Evolutionary conservation across 2,888 invertebrate genomes (phyloP), one percentile per base, ranked within the genome.

Genomic region (Nemapogon koenigi): DNA sequence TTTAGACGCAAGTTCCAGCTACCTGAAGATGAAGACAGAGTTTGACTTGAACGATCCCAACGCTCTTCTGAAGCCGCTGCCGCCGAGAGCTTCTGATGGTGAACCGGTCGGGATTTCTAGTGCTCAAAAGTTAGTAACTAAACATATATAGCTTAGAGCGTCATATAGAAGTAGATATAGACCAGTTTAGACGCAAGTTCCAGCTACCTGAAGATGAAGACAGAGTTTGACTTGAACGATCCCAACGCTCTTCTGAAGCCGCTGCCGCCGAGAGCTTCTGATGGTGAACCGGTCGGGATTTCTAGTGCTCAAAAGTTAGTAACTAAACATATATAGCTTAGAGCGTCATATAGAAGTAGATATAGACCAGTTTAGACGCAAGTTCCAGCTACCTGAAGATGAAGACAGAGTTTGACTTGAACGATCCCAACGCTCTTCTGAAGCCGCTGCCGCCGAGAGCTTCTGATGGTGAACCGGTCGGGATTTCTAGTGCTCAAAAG

Each of bases 11-110:
- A 76, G 18, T 89, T 86, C 62, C 96, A 96, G 65, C 84, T 86
- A 10, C 83, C 84, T 14, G 86, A 91, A 53, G 85, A 88, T 48
- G 78, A n/a, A 92, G 0, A 82, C 93, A 2, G 96, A 96, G 62
- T 95, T 82, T 58, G 95, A 96, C 66, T 76, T 96, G 16, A 91
- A 94, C 59, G 93, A 95, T 66, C 94, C 94, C 0, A 81, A 91
- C 30, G 81, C 67, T 4, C 67, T 89, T 25, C 90, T 87, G 67
- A 91, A 91, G 55, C 83, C 86, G 32, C 76, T 87, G 37, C 92
- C 93, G 0, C 83, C 86, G 0, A 59, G 88, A 2, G 79, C 83
- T 11, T 87, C 89, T 46, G 87, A 90, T 50, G 91, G 92, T 46
- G 83, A 86, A 0, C 73, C 87, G 3, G 82, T 90, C 47, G 90